phyloP scores from a whole-genome alignment of 92 coral and sea anemone species.

The Porites divaricata region DNA sequence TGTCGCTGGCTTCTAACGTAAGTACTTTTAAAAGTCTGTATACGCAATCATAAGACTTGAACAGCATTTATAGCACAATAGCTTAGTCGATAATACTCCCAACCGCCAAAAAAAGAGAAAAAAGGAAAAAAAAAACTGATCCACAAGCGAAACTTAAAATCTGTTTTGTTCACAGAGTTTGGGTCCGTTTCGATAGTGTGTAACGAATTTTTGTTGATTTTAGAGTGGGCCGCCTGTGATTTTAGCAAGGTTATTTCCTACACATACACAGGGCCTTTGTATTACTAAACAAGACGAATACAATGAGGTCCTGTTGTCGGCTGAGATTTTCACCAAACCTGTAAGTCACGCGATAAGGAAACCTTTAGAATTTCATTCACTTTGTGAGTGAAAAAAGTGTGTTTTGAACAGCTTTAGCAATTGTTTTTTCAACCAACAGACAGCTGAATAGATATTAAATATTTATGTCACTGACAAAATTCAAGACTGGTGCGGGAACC shows the following conservation, averaged over 20 bases:
- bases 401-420: no score
- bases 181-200: no score
- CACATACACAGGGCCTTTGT: not conserved
- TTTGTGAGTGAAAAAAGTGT: not conserved
- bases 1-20: slow-evolving; percentile 89
- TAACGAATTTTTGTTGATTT: not conserved
- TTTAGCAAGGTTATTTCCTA: not conserved
- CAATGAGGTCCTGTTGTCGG: slow-evolving; percentile 14
- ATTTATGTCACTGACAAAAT: not conserved
- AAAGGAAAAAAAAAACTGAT: no score
- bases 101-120: no score
- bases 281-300: not conserved
- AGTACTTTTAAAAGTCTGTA: slow-evolving; percentile 23
- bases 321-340: not conserved
- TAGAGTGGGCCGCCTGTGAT: no score
- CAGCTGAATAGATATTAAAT: no score
- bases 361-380: not conserved
- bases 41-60: not conserved
- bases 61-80: no score
- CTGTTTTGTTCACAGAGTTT: no score
- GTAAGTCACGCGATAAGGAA: slow-evolving; percentile 16
- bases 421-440: no score
- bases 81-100: no score
- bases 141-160: no score
- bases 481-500: not conserved